These are phyloP conservation scores for Brachycybe producta DNA, from an alignment of 2,888 invertebrate species.

Conservation along the genomic window DNA sequence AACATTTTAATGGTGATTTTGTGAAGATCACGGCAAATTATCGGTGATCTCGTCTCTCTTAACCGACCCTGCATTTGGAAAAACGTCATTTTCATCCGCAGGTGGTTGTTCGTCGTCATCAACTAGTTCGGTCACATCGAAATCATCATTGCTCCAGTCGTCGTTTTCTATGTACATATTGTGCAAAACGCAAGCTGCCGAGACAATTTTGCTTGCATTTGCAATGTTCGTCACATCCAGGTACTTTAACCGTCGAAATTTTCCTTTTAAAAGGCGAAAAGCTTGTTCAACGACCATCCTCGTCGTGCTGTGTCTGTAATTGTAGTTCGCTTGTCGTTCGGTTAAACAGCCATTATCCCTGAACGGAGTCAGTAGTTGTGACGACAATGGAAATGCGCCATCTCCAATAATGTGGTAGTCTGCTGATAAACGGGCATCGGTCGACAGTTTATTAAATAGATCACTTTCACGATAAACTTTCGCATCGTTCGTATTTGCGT, in stretches of 20 bases:
- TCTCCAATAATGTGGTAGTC: conserved; percentile 19
- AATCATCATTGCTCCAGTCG: not conserved
- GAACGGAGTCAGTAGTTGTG: conserved; percentile 19
- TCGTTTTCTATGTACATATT: not conserved
- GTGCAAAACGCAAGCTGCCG: conserved; percentile 10
- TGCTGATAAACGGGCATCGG: conserved; percentile 2
- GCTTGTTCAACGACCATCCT: conserved; percentile 17
- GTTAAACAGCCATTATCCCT: conserved; percentile 17
- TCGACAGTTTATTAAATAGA: not conserved
- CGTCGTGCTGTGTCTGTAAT: conserved; percentile 5
- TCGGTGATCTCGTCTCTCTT: not conserved
- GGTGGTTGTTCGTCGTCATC: not conserved
- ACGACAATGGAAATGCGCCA: conserved; percentile 16
- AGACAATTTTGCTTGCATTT: not conserved
- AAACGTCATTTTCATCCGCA: not conserved
- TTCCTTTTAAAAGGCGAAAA: conserved; percentile 19
- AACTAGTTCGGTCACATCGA: not conserved
- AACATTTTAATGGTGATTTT: too few relatives aligned
- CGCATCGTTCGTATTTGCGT: not conserved
- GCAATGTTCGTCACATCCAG: not conserved
- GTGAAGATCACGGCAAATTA: not conserved
- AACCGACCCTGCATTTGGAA: not conserved
- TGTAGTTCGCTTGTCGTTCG: conserved; percentile 13
- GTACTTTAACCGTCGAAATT: conserved; percentile 13
- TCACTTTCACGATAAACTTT: not conserved